Percentiles rank a stretch among this genome's conserved stretches.
Conservation (phyloP, 2,888 invertebrate genomes). For the Acanthosepion pharaonis region DNA sequence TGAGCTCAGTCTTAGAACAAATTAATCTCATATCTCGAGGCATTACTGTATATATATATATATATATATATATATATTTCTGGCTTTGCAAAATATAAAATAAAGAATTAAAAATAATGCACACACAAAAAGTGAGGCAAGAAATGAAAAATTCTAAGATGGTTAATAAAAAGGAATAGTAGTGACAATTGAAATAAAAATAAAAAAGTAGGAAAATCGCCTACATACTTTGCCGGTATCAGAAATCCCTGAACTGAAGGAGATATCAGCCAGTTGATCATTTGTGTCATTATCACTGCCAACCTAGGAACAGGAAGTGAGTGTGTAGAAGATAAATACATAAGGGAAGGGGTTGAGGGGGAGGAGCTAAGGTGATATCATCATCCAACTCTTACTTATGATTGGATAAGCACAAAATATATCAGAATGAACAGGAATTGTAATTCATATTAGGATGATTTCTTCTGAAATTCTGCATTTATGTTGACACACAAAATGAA, state of each 20-base stretch:
- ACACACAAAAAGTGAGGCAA: no score
- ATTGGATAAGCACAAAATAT: background rate
- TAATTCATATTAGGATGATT: no score
- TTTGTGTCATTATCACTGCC: background rate
- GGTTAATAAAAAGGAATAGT: no score
- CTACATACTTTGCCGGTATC: constrained; percentile 43
- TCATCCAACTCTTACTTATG: background rate
- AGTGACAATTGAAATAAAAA: background rate
- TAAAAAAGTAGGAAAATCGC: background rate
- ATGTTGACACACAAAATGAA: no score
- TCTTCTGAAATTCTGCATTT: no score
- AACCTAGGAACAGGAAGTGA: background rate
- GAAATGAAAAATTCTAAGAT: no score
- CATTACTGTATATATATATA: no score
- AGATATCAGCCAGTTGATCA: background rate
- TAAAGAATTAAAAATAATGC: no score
- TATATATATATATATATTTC: no score
- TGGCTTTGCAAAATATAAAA: no score
- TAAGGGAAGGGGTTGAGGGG: background rate
- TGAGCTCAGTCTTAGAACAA: no score
- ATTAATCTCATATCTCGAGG: no score
- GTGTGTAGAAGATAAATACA: background rate
- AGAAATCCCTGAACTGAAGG: constrained; percentile 3
- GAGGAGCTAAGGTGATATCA: constrained; percentile 49
- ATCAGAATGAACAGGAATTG: background rate